Evolutionary conservation across 1,140 invertebrate genomes (phyloP), one percentile per base, ranked within the genome.

Genomic region (Saccostrea echinata): DNA sequence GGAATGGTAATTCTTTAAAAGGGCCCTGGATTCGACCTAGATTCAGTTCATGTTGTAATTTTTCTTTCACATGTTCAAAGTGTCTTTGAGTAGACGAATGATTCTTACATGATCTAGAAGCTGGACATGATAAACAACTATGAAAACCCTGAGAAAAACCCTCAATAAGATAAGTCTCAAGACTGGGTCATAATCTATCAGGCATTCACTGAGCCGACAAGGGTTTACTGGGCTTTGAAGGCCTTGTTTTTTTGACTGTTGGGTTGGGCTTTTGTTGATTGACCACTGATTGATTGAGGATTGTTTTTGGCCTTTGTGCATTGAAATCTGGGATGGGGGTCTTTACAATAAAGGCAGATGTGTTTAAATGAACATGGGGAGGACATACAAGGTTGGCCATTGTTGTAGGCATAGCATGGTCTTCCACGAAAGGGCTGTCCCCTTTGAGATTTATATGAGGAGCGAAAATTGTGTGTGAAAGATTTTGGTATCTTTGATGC

Each of bases 21-120:
- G 76, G 86, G 4, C 84, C 84, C 24, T 52, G 52, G 13, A 84
- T 53, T 8, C 86, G 6, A 21, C 86, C 86, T 27, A 27, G n/a
- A 0, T 52, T 11, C 4, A 30, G 3, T 27, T 33, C 27, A 9
- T 82, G 16, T 82, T 82, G 80, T 9, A 82, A 27, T 33, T 33
- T 33, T 33, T 27, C 3, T 82, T 51, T 3, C 9, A 82, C 18
- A 21, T 27, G n/a, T 27, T 35, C 27, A 3, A 33, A 33, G 30
- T 82, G 21, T 82, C 30, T 30, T 27, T 9, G 3, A 8, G 24
- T 21, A 11, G 24, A 33, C 8, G 18, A 9, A 30, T 35, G 35
- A 82, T 82, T 82, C 3, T 82, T 21, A 43, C n/a, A 82, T 21
- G 35, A 33, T 33, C 24, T 21, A 9, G 18, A 33, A 8, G 6